phyloP scores from a whole-genome alignment of 2,888 invertebrate species.

The Mimumesa dahlbomi region DNA sequence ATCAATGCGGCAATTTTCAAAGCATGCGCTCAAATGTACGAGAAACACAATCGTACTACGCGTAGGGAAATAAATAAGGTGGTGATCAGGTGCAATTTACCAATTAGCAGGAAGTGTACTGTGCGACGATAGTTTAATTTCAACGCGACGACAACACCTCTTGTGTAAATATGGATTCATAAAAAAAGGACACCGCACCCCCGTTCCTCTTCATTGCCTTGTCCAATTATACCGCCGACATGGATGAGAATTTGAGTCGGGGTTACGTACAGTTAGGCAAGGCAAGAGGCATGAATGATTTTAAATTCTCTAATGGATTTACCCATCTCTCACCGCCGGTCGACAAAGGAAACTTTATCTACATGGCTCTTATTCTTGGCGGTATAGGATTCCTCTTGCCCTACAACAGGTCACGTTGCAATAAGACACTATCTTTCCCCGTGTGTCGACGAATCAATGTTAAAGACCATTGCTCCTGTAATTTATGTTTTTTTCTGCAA shows the following conservation, averaged over 20 bases:
- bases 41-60: conserved; percentile 50
- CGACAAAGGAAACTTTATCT: conserved; percentile 87
- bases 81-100: conserved; percentile 39
- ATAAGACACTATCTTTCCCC: conserved; percentile 10
- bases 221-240: conserved; percentile 66
- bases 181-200: not conserved
- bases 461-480: conserved; percentile 14
- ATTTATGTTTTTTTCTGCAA: too few species aligned
- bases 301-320: conserved; percentile 81
- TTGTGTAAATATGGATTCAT: conserved; percentile 35
- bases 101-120: conserved; percentile 19
- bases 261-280: conserved; percentile 84
- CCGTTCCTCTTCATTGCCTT: not conserved
- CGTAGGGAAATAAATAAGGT: conserved; percentile 58
- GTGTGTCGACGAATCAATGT: conserved; percentile 6
- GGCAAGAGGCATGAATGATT: conserved; percentile 83
- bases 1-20: conserved; percentile 78
- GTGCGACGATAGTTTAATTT: too few species aligned
- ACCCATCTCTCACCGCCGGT: conserved; percentile 86
- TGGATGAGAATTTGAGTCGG: conserved; percentile 86
- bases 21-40: conserved; percentile 73
- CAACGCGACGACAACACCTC: too few species aligned
- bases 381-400: conserved; percentile 95
- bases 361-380: conserved; percentile 89
- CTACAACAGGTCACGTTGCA: conserved; percentile 89